Base-by-base conservation (phyloP, 2,888 invertebrate species). In the Drosophila hamatofila region DNA sequence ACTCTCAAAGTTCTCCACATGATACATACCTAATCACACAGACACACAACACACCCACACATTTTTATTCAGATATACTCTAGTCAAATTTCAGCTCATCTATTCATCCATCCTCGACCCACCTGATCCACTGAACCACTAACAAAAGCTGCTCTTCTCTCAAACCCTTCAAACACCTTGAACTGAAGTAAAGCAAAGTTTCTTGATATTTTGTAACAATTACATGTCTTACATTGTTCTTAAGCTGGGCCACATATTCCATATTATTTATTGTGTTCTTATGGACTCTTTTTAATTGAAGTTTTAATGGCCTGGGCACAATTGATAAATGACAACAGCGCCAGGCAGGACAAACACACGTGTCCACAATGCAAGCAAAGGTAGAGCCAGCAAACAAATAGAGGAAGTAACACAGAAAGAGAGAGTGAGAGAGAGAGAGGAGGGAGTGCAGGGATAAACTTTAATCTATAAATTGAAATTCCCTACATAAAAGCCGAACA, bases 381-480 rank as follows among this genome's bases (percentile, higher is more conserved):
- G 52, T 11, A 46, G n/a, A 23, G 30, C 14, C 14, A 35, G 23
- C 25, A 49, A 21, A 23, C 46, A 61, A 42, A 39, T 12, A 37
- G 18, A 21, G 35, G 35, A 27, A 11, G 48, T n/a, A 37, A 4
- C 12, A 14, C 11, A 7, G 11, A 3, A 21, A 23, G 6, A 23
- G 49, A 21, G 44, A 33, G 51, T 6, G n/a, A 4, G 23, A 1
- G 7, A 23, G 57, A n/a, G 41, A 33, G 14, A 3, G 25, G 3
- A 5, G 14, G 54, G 44, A 33, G 48, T 27, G 62, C 59, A 39
- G 57, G 60, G 30, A 5, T 23, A 65, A 68, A 72, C 80, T 80
- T 78, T 84, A 87, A 83, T 87, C 87, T 84, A 84, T 82, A 84
- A 87, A 84, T 87, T 87, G 88, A 87, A 84, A 80, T 78, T 82